These are phyloP conservation scores for Ernsta delagoae DNA, from an alignment of 2,888 invertebrate genomes.

Conservation along the genomic window DNA sequence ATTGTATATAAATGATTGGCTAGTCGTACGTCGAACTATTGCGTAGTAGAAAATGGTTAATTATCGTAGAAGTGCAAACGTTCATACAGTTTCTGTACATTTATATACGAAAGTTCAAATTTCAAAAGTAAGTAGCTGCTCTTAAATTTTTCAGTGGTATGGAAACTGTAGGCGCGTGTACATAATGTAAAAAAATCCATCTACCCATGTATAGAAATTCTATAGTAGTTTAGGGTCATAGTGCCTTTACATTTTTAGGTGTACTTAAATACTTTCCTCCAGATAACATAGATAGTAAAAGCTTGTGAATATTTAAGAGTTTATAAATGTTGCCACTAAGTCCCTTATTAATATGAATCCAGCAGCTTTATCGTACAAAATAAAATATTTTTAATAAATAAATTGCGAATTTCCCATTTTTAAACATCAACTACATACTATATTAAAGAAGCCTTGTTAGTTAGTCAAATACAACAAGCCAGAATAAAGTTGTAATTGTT, in stretches of 20 bases:
- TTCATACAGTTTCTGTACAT: conserved; percentile 34
- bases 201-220: conserved; percentile 57
- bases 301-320: conserved; percentile 31
- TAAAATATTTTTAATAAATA: conserved; percentile 4
- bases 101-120: neutral
- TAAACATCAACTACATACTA: neutral
- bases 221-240: conserved; percentile 79
- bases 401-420: neutral
- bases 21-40: conserved; percentile 69
- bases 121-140: neutral
- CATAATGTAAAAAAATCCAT: neutral
- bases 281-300: conserved; percentile 33
- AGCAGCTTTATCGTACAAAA: conserved; percentile 3
- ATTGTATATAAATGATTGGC: conserved; percentile 61
- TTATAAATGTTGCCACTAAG: conserved; percentile 15
- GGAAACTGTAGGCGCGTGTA: conserved; percentile 24
- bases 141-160: neutral
- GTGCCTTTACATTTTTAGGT: conserved; percentile 77
- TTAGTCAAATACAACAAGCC: conserved; percentile 29
- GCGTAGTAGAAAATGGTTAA: conserved; percentile 44
- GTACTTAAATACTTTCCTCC: conserved; percentile 57
- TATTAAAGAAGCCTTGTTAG: conserved; percentile 20
- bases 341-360: neutral
- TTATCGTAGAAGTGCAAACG: conserved; percentile 40
- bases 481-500: conserved; percentile 10